Evolutionary conservation across 2,797 vertebrate species (phyloP).

Genomic region (Aulostomus chinensis): DNA sequence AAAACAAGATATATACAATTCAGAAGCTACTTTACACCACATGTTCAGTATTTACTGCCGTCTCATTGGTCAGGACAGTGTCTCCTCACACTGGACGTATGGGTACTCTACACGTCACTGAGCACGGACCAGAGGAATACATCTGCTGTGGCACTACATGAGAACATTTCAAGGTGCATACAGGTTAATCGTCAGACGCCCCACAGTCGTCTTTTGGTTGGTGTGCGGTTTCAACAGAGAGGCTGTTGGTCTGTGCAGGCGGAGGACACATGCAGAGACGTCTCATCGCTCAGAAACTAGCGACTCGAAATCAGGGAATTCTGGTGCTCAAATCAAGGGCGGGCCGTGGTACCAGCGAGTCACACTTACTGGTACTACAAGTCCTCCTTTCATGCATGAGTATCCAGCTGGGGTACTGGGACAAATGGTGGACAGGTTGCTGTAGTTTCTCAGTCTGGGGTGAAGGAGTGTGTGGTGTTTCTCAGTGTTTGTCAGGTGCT

Average conservation of each 20-base stretch:
- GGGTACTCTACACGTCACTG: slow-evolving; percentile 37
- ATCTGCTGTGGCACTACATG: slow-evolving; percentile 26
- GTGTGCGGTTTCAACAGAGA: slow-evolving; percentile 25
- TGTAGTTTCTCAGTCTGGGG: slow-evolving; percentile 31
- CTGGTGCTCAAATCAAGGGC: slow-evolving; percentile 75
- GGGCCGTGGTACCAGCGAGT: slow-evolving; percentile 31
- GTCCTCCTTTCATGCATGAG: slow-evolving; percentile 78
- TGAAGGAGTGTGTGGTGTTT: slow-evolving; percentile 13
- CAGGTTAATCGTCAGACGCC: slow-evolving; percentile 12
- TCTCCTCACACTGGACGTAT: slow-evolving; percentile 22
- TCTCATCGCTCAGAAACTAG: slow-evolving; percentile 28
- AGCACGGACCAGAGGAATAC: slow-evolving; percentile 39
- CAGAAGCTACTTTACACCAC: slow-evolving; percentile 48
- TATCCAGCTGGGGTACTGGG: slow-evolving; percentile 36
- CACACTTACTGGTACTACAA: slow-evolving; percentile 21
- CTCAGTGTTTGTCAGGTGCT: slow-evolving; percentile 33
- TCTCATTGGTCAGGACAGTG: slow-evolving; percentile 1
- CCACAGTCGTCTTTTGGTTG: slow-evolving; percentile 33
- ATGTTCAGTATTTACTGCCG: slow-evolving; percentile 8
- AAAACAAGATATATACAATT: slow-evolving; percentile 22
- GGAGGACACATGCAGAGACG: slow-evolving; percentile 52
- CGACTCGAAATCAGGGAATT: slow-evolving; percentile 20
- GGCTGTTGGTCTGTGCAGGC: slow-evolving; percentile 40
- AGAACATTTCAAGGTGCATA: slow-evolving; percentile 53
- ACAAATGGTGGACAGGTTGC: slow-evolving; percentile 6